Conservation (phyloP, 2,797 vertebrate genomes). For the Gouania willdenowi region DNA sequence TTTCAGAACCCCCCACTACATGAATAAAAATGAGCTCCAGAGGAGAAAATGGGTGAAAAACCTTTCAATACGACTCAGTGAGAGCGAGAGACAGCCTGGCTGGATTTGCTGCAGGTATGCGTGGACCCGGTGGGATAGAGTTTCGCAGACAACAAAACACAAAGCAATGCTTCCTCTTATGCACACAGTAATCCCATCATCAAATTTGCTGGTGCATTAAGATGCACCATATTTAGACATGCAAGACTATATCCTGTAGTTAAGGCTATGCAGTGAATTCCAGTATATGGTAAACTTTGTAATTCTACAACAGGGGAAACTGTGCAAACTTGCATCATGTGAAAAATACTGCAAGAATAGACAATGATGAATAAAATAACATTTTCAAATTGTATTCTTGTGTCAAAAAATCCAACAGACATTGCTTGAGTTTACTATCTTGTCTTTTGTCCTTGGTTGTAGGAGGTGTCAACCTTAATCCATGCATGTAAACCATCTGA, state of each 20-base stretch:
- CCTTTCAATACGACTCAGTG: conserved; percentile 23
- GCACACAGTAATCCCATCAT: conserved; percentile 2
- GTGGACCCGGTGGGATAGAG: conserved; percentile 35
- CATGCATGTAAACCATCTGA: conserved; percentile 36
- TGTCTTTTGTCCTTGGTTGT: conserved; percentile 11
- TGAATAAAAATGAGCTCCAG: conserved; percentile 25
- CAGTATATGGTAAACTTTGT: not conserved
- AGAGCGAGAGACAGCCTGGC: conserved; percentile 2
- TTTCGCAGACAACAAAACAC: conserved; percentile 41
- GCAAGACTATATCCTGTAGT: not conserved
- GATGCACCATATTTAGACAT: not conserved
- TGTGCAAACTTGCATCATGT: not conserved
- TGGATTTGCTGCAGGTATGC: conserved; percentile 50
- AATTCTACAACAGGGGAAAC: not conserved
- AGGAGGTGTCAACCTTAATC: conserved; percentile 23
- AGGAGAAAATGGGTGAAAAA: conserved; percentile 9
- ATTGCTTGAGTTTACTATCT: not conserved
- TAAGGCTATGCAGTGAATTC: not conserved
- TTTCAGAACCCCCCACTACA: conserved; percentile 2
- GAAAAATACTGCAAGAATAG: no score
- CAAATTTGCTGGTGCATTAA: conserved; percentile 6
- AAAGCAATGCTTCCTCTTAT: conserved; percentile 13
- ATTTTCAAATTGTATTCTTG: not conserved
- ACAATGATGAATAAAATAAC: not conserved
- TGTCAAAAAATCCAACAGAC: not conserved